Percentiles rank a stretch among this genome's conserved stretches.
Evolutionary conservation across 2,113 vertebrate genomes (phyloP).

Genomic region (Edolisoma coerulescens): DNA sequence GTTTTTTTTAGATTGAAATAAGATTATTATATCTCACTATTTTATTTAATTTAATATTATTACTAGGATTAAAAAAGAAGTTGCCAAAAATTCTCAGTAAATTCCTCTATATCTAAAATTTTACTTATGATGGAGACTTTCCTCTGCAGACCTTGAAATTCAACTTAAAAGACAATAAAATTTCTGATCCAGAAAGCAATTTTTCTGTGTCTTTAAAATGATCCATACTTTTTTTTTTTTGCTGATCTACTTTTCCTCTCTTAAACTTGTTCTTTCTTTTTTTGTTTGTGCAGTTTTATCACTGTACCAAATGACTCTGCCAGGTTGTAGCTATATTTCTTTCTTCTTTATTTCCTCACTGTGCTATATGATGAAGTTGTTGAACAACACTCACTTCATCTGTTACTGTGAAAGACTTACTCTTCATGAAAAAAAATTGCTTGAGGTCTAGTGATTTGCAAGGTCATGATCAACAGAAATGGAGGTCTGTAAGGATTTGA

Average conservation of each 20-base stretch:
- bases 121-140: neutral
- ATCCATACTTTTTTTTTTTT: neutral
- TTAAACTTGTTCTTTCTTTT: neutral
- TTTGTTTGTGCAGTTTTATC: neutral
- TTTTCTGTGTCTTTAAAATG: neutral
- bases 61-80: neutral
- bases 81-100: neutral
- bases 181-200: neutral
- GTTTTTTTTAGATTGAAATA: neutral
- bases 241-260: neutral
- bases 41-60: neutral
- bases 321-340: neutral
- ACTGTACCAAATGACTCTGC: neutral
- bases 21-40: neutral
- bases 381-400: neutral
- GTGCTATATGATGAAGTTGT: neutral
- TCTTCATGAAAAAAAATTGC: neutral
- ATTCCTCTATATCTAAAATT: neutral
- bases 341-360: neutral
- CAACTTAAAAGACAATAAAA: neutral
- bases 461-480: neutral
- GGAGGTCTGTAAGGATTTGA: neutral
- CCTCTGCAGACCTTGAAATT: neutral
- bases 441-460: neutral
- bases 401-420: neutral